Evolutionary conservation across 2,888 invertebrate species (phyloP).

Genomic region (Hypomecis atomaria): DNA sequence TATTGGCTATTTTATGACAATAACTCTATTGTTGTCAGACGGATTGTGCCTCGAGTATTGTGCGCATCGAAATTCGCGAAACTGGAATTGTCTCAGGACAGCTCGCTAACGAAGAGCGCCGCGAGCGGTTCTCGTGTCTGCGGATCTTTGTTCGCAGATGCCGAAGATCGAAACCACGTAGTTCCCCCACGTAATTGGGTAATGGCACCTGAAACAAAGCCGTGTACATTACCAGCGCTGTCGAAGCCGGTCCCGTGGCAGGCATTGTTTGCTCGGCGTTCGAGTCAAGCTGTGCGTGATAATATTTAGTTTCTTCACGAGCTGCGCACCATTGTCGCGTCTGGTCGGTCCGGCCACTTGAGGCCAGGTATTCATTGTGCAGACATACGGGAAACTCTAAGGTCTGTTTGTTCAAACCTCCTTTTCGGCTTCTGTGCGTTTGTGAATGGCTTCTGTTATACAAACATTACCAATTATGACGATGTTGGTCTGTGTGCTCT

Average conservation of each 20-base stretch:
- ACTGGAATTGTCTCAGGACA: constrained; percentile 79
- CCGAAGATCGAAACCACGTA: constrained; percentile 47
- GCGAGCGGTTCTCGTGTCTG: constrained; percentile 54
- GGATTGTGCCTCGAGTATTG: constrained; percentile 70
- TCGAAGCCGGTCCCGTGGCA: constrained; percentile 35
- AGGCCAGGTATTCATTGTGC: constrained; percentile 66
- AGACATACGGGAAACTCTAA: constrained; percentile 71
- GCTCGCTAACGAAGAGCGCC: constrained; percentile 71
- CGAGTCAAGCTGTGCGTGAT: constrained; percentile 73
- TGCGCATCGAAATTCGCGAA: constrained; percentile 74
- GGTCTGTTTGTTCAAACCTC: constrained; percentile 75
- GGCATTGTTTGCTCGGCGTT: constrained; percentile 59
- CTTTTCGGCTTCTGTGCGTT: constrained; percentile 78
- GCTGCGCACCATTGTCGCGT: constrained; percentile 64
- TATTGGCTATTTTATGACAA: constrained; percentile 84
- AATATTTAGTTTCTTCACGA: constrained; percentile 77
- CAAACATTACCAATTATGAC: constrained; percentile 75
- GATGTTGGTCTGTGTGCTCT: constrained; percentile 54
- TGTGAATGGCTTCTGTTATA: constrained; percentile 76
- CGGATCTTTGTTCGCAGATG: constrained; percentile 49
- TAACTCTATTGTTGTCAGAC: constrained; percentile 71
- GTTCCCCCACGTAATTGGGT: constrained; percentile 43
- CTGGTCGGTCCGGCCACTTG: constrained; percentile 71
- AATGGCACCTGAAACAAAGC: constrained; percentile 47
- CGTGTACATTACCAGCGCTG: constrained; percentile 43